A percentile compares a stretch with the other conserved stretches of the same genome.
phyloP scores from a whole-genome alignment of 2,888 invertebrate species.

The Lacanobia oleracea region DNA sequence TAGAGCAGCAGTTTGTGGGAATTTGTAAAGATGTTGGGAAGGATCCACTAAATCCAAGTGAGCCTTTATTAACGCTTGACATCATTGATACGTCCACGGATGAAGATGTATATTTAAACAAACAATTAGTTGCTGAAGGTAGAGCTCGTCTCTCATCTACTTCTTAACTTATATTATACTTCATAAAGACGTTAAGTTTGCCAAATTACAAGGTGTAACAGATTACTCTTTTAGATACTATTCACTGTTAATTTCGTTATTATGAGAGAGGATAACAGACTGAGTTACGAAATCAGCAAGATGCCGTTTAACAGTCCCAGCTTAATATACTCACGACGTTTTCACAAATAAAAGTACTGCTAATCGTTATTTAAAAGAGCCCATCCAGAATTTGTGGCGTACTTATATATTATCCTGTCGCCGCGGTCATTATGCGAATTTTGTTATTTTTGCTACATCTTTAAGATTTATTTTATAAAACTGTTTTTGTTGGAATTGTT shows the following conservation, averaged over 20 bases:
- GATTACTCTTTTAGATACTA: slow-evolving; percentile 52
- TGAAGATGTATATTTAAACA: slow-evolving; percentile 92
- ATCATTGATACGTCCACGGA: slow-evolving; percentile 93
- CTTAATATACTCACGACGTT: neutral
- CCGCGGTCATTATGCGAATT: neutral
- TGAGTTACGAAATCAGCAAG: slow-evolving; percentile 49
- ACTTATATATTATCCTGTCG: neutral
- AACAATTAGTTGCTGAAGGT: slow-evolving; percentile 91
- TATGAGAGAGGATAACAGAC: slow-evolving; percentile 61
- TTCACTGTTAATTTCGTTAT: slow-evolving; percentile 38
- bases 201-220: slow-evolving; percentile 66
- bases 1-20: slow-evolving; percentile 93
- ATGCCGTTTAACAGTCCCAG: neutral
- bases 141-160: slow-evolving; percentile 87
- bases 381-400: neutral
- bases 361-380: neutral
- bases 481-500: neutral
- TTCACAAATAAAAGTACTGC: neutral
- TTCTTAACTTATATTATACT: slow-evolving; percentile 57
- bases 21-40: slow-evolving; percentile 91
- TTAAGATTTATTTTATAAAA: neutral
- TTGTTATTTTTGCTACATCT: neutral
- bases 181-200: slow-evolving; percentile 53
- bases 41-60: slow-evolving; percentile 91
- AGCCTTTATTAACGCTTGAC: slow-evolving; percentile 92